phyloP scores from a whole-genome alignment of 2,797 vertebrate genomes.

The Natrix natrix region DNA sequence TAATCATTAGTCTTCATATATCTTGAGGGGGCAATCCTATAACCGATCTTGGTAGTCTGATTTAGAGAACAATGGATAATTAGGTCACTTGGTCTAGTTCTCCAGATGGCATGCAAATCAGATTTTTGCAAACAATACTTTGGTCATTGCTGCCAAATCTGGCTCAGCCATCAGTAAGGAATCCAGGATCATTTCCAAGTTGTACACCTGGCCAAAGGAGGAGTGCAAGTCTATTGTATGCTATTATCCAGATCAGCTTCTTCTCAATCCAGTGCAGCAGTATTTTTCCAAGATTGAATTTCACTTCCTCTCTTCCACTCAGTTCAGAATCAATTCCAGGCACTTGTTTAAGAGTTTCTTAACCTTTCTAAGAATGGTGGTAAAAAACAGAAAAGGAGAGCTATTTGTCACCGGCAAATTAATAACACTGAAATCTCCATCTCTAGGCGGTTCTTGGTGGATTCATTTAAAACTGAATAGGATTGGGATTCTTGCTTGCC shows the following conservation, averaged over 20 bases:
- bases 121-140: background rate
- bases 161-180: background rate
- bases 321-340: background rate
- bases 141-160: background rate
- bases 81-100: background rate
- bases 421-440: background rate
- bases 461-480: background rate
- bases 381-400: background rate
- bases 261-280: background rate
- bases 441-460: background rate
- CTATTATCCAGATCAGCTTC: background rate
- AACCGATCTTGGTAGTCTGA: background rate
- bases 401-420: background rate
- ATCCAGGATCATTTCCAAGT: background rate
- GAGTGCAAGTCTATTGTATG: background rate
- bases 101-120: background rate
- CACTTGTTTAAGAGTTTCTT: background rate
- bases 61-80: background rate
- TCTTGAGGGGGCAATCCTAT: background rate
- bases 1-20: background rate
- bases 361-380: background rate
- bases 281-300: background rate
- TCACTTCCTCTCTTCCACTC: background rate
- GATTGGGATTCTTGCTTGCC: background rate
- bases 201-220: background rate